Evolutionary conservation across 2,113 vertebrate species (phyloP).

Genomic region (Ciconia boyciana): DNA sequence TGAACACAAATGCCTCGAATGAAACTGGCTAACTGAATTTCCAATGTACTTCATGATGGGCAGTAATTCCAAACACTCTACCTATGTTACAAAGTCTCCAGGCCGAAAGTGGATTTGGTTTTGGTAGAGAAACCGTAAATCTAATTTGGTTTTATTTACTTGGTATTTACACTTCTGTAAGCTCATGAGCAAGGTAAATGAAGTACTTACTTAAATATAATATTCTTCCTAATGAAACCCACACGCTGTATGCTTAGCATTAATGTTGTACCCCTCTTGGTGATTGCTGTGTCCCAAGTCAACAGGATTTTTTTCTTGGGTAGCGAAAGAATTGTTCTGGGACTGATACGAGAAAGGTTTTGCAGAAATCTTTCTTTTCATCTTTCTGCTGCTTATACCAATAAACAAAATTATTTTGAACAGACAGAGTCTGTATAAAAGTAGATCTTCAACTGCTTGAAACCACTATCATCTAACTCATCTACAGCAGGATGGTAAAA

Average conservation of each 20-base stretch:
- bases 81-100: background rate
- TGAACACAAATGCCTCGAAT: background rate
- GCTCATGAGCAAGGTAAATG: background rate
- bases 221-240: background rate
- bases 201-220: background rate
- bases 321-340: background rate
- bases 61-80: background rate
- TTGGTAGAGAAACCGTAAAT: background rate
- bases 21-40: background rate
- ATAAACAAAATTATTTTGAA: constrained; percentile 16
- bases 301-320: background rate
- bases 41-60: background rate
- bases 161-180: background rate
- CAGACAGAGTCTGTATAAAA: background rate
- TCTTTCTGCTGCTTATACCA: background rate
- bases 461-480: constrained; percentile 26
- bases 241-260: background rate
- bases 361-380: background rate
- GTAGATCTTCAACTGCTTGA: background rate
- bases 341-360: background rate
- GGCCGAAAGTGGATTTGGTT: background rate
- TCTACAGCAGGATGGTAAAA: constrained; percentile 47
- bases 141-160: background rate
- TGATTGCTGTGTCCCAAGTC: background rate
- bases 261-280: background rate